These are phyloP conservation scores for Eubasilissa regina DNA, from an alignment of 1,140 invertebrate genomes.

Conservation along the genomic window DNA sequence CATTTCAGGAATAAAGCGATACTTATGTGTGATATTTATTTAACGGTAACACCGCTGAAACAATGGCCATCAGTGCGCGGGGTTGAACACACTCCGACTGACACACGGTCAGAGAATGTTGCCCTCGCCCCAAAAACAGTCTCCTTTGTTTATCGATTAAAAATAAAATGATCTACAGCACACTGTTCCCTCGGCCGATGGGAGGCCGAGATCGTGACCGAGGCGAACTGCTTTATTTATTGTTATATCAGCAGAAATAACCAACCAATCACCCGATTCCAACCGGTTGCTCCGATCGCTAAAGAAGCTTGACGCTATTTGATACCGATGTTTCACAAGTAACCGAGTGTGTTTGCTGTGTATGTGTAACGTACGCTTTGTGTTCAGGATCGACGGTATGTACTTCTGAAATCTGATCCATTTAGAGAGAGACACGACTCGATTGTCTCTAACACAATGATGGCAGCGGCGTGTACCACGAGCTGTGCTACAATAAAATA, in stretches of 20 bases:
- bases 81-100: constrained; percentile 16
- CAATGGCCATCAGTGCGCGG: constrained; percentile 28
- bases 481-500: no score
- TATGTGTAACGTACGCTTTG: no score
- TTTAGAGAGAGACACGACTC: no score
- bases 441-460: no score
- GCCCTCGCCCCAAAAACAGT: constrained; percentile 38
- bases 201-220: constrained; percentile 38
- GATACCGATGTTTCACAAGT: no score
- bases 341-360: no score
- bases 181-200: constrained; percentile 13
- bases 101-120: constrained; percentile 31
- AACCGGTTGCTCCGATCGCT: no score
- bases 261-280: not conserved
- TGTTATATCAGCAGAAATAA: constrained; percentile 34
- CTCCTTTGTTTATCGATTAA: constrained; percentile 42
- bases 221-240: constrained; percentile 34
- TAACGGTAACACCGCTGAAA: constrained; percentile 17
- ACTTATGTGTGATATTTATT: constrained; percentile 12
- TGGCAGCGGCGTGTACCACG: no score
- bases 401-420: no score
- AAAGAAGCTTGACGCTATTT: no score
- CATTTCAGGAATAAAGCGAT: constrained; percentile 9
- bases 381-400: no score
- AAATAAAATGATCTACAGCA: constrained; percentile 31